Conservation (phyloP, 53 echinoderm and acorn worm species). For the Arbacia lixula region DNA sequence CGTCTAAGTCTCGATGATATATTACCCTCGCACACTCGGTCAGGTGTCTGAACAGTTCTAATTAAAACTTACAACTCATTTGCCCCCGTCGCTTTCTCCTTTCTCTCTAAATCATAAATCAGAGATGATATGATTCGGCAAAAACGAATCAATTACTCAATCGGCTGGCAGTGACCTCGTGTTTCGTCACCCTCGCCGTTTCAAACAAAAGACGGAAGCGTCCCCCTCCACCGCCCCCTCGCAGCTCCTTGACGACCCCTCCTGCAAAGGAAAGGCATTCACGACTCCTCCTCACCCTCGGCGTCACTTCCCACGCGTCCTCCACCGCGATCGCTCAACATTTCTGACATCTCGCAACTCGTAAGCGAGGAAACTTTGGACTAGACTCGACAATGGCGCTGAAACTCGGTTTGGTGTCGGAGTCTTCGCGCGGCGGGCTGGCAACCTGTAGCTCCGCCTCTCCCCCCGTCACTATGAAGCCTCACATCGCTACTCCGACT, state of each 20-base stretch:
- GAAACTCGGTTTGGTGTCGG: slow-evolving; percentile 6
- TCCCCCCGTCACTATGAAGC: slow-evolving; percentile 35
- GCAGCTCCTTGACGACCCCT: neutral
- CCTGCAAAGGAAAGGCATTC: neutral
- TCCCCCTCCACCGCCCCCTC: neutral
- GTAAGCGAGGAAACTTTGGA: neutral
- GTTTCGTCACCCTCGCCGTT: slow-evolving; percentile 26
- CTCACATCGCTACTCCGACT: slow-evolving; percentile 42
- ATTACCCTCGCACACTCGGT: slow-evolving; percentile 9
- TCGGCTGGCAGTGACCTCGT: neutral
- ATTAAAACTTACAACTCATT: slow-evolving; percentile 28
- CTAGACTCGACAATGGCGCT: slow-evolving; percentile 2
- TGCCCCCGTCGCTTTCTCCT: neutral
- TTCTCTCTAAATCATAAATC: slow-evolving; percentile 36
- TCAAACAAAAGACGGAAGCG: slow-evolving; percentile 26
- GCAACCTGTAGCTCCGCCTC: slow-evolving; percentile 35
- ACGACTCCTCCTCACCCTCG: slow-evolving; percentile 2
- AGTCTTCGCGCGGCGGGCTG: slow-evolving; percentile 26
- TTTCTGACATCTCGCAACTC: neutral
- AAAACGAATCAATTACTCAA: slow-evolving; percentile 53
- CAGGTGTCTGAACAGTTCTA: slow-evolving; percentile 42
- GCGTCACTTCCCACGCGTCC: slow-evolving; percentile 1
- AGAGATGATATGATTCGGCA: slow-evolving; percentile 46
- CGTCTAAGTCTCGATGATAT: slow-evolving; percentile 40
- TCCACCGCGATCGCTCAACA: slow-evolving; percentile 23